Conservation (phyloP, 2,797 vertebrate genomes). For the Sternarchorhynchus goeldii region DNA sequence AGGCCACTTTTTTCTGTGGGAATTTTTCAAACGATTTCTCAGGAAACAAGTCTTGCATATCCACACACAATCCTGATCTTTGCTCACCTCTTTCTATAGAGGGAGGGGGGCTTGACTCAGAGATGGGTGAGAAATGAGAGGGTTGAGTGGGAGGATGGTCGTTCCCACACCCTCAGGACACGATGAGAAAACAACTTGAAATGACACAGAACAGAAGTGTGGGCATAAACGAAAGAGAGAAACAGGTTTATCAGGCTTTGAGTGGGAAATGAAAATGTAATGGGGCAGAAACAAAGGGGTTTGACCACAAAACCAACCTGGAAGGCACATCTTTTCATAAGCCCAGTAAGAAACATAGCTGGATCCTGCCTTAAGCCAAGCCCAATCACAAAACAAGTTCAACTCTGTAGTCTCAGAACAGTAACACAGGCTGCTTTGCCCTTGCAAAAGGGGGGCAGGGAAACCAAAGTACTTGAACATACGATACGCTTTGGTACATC, state of each 20-base stretch:
- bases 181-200: slow-evolving; percentile 32
- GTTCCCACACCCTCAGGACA: slow-evolving; percentile 36
- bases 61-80: slow-evolving; percentile 31
- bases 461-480: background rate
- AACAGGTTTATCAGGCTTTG: slow-evolving; percentile 14
- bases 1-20: slow-evolving; percentile 14
- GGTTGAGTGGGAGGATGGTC: slow-evolving; percentile 25
- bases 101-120: background rate
- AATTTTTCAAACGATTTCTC: slow-evolving; percentile 36
- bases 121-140: slow-evolving; percentile 44
- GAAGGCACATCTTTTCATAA: background rate
- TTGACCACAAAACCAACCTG: slow-evolving; percentile 13
- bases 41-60: slow-evolving; percentile 44
- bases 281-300: slow-evolving; percentile 8
- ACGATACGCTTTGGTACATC: background rate
- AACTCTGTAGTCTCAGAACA: background rate
- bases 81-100: slow-evolving; percentile 16
- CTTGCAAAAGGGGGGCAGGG: slow-evolving; percentile 1
- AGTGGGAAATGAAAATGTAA: background rate
- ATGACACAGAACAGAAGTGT: slow-evolving; percentile 10
- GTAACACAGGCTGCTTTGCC: background rate
- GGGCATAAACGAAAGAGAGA: slow-evolving; percentile 13
- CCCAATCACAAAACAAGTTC: no score
- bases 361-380: background rate
- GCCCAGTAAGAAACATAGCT: background rate